phyloP scores from a whole-genome alignment of 2,888 invertebrate species.

The Caenorhabditis japonica region DNA sequence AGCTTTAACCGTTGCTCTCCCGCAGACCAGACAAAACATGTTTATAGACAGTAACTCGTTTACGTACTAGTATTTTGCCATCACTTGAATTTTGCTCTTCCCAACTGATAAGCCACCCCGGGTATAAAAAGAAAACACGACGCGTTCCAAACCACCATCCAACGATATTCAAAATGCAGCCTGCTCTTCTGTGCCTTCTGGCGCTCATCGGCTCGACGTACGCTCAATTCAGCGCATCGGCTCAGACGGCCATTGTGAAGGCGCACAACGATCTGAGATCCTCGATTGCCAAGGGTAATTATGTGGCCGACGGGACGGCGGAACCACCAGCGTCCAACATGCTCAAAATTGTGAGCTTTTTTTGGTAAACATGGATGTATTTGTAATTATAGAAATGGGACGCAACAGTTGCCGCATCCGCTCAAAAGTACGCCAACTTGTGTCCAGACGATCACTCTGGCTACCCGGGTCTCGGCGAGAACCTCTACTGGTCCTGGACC shows the following conservation, averaged over 20 bases:
- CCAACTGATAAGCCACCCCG: too few relatives aligned
- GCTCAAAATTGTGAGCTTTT: slow-evolving; percentile 17
- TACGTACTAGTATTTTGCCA: too few relatives aligned
- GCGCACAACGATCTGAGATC: slow-evolving; percentile 37
- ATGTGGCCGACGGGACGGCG: slow-evolving; percentile 11
- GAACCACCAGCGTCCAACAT: slow-evolving; percentile 27
- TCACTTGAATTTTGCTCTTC: too few relatives aligned
- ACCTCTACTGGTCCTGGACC: slow-evolving; percentile 32
- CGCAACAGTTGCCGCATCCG: slow-evolving; percentile 12
- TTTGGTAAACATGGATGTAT: background rate
- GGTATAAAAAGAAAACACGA: too few relatives aligned
- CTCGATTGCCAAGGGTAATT: slow-evolving; percentile 27
- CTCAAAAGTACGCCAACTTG: slow-evolving; percentile 23
- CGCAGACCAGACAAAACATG: too few relatives aligned
- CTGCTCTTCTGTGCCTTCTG: slow-evolving; percentile 2
- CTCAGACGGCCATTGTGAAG: slow-evolving; percentile 25
- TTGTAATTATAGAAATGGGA: slow-evolving; percentile 42
- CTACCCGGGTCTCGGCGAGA: slow-evolving; percentile 19
- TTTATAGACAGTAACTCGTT: too few relatives aligned
- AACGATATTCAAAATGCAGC: too few relatives aligned
- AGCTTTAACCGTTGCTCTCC: too few relatives aligned
- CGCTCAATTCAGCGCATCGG: slow-evolving; percentile 36
- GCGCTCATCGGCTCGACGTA: slow-evolving; percentile 22
- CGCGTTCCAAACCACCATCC: too few relatives aligned
- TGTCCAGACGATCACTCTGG: slow-evolving; percentile 32